Evolutionary conservation across 2,113 vertebrate genomes (phyloP).

Genomic region (Poeciliopsis retropinna): DNA sequence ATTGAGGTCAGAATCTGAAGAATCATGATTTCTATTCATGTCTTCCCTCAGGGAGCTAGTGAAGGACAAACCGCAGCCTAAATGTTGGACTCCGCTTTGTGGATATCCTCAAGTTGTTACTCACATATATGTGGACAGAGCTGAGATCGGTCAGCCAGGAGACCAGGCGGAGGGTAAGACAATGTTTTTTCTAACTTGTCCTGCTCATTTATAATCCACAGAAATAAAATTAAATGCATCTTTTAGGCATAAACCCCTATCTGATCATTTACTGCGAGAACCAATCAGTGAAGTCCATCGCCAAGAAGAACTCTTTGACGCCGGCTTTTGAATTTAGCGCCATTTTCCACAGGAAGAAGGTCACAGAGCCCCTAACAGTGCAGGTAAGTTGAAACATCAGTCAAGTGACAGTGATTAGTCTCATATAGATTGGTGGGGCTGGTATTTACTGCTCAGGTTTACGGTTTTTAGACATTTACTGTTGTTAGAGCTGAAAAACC

Average conservation of each 20-base stretch:
- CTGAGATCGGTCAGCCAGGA: slow-evolving; percentile 85
- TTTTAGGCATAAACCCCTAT: slow-evolving; percentile 88
- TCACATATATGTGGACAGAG: slow-evolving; percentile 85
- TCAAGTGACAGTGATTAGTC: too few species aligned
- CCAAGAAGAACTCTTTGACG: slow-evolving; percentile 78
- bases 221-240: background rate
- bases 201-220: background rate
- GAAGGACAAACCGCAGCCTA: slow-evolving; percentile 83
- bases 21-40: background rate
- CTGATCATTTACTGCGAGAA: slow-evolving; percentile 89
- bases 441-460: background rate
- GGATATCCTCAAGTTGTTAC: slow-evolving; percentile 88
- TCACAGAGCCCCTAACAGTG: slow-evolving; percentile 82
- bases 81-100: slow-evolving; percentile 85
- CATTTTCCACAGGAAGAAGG: slow-evolving; percentile 90
- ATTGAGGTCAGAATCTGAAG: background rate
- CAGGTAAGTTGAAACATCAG: slow-evolving; percentile 79
- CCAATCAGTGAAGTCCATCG: slow-evolving; percentile 70
- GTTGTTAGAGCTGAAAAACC: background rate
- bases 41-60: slow-evolving; percentile 84
- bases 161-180: slow-evolving; percentile 82
- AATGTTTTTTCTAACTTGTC: background rate
- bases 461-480: background rate
- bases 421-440: too few species aligned
- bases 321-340: slow-evolving; percentile 84